These are phyloP conservation scores for Pyrrhosoma nymphula DNA, from an alignment of 2,888 invertebrate species.

Conservation along the genomic window DNA sequence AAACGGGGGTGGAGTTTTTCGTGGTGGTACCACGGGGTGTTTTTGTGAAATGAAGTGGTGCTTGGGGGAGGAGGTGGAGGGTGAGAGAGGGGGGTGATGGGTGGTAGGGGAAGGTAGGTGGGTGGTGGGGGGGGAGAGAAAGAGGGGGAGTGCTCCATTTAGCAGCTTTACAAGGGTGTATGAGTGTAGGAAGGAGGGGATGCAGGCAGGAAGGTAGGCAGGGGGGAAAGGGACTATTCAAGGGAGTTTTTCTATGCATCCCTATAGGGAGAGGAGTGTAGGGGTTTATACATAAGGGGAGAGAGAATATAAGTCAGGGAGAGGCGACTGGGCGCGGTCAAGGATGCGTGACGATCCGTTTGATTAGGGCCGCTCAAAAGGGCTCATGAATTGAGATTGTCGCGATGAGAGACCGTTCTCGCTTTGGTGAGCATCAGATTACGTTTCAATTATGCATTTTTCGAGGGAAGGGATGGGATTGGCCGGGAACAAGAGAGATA, in stretches of 20 bases:
- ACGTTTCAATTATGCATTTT: constrained; percentile 36
- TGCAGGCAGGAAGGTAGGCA: not conserved
- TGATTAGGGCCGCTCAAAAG: constrained; percentile 22
- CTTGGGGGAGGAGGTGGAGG: not conserved
- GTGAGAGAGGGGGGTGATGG: not conserved
- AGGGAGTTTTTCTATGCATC: not conserved
- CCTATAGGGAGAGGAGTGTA: no score
- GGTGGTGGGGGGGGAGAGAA: not conserved
- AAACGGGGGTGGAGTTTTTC: constrained; percentile 23
- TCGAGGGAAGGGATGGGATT: not conserved
- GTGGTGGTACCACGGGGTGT: not conserved
- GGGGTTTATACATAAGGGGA: no score
- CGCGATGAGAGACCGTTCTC: not conserved
- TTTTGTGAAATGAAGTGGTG: not conserved
- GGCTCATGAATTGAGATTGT: constrained; percentile 7
- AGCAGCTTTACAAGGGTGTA: not conserved
- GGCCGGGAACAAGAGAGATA: no score
- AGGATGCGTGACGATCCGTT: constrained; percentile 22
- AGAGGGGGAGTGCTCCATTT: not conserved
- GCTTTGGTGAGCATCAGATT: constrained; percentile 31
- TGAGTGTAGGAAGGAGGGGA: not conserved
- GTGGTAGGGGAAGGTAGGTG: not conserved
- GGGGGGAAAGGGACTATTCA: no score
- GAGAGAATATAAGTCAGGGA: no score
- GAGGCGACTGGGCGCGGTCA: not conserved